Percentiles rank a stretch among this genome's conserved stretches.
Conservation (phyloP, 2,797 vertebrate genomes). For the Gymnocypris eckloni region DNA sequence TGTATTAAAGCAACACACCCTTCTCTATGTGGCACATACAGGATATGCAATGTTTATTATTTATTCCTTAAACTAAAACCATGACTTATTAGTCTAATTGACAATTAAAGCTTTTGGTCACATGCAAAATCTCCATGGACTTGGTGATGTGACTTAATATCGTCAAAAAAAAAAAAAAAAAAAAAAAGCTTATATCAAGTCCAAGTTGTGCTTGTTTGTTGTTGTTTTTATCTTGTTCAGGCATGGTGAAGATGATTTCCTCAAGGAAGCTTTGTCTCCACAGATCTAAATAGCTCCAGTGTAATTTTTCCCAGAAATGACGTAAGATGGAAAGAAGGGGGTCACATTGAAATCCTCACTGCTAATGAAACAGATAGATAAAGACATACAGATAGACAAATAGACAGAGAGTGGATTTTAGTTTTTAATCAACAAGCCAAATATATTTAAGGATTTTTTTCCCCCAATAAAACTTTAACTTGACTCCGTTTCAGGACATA, state of each 20-base stretch:
- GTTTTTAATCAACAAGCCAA: neutral
- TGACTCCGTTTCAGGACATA: neutral
- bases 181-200: slow-evolving; percentile 47
- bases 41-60: neutral
- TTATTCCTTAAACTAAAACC: neutral
- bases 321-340: neutral
- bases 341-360: neutral
- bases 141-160: neutral
- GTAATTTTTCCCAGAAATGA: slow-evolving; percentile 6
- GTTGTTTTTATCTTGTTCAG: slow-evolving; percentile 33
- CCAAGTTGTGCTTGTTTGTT: slow-evolving; percentile 45
- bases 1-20: neutral
- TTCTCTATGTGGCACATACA: neutral
- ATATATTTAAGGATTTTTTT: neutral
- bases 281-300: neutral
- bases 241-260: neutral
- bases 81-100: neutral
- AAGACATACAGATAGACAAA: neutral
- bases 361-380: slow-evolving; percentile 13
- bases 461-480: neutral
- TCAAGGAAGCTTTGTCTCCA: slow-evolving; percentile 9
- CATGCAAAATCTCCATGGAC: neutral
- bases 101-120: neutral
- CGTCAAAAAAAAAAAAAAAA: neutral
- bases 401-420: neutral